Evolutionary conservation across 2,888 invertebrate genomes (phyloP).

Genomic region (Drosophila dives): DNA sequence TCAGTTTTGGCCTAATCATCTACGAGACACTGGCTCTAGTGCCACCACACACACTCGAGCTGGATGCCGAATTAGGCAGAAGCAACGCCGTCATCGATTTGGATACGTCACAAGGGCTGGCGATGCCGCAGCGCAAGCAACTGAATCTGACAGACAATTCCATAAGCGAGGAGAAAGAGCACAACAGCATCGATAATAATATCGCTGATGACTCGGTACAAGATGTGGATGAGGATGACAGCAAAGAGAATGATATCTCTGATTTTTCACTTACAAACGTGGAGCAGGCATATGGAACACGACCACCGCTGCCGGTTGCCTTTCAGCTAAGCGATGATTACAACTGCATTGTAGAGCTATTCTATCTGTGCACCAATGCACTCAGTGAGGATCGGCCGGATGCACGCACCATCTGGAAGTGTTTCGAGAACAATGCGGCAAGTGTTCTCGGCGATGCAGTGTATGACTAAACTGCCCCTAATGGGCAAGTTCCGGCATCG

Average conservation of each 20-base stretch:
- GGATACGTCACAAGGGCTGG: conserved; percentile 37
- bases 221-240: conserved; percentile 46
- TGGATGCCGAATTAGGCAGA: conserved; percentile 51
- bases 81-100: conserved; percentile 43
- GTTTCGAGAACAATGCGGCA: conserved; percentile 61
- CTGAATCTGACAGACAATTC: conserved; percentile 15
- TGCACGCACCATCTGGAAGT: conserved; percentile 85
- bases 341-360: conserved; percentile 88
- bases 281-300: conserved; percentile 86
- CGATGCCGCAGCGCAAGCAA: conserved; percentile 14
- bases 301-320: conserved; percentile 89
- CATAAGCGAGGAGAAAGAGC: not conserved
- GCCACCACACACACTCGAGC: conserved; percentile 87
- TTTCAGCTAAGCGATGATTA: conserved; percentile 88
- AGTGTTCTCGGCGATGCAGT: conserved; percentile 26
- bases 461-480: conserved; percentile 24
- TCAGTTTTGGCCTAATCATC: conserved; percentile 91
- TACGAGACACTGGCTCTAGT: conserved; percentile 93
- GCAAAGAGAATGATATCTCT: conserved; percentile 56
- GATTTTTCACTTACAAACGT: conserved; percentile 40
- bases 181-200: not conserved
- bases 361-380: conserved; percentile 89
- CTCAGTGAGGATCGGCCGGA: conserved; percentile 87
- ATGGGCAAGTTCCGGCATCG: not conserved
- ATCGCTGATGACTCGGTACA: not conserved